These are phyloP conservation scores for Apodemia zela DNA, from an alignment of 2,888 invertebrate genomes.

Conservation along the genomic window DNA sequence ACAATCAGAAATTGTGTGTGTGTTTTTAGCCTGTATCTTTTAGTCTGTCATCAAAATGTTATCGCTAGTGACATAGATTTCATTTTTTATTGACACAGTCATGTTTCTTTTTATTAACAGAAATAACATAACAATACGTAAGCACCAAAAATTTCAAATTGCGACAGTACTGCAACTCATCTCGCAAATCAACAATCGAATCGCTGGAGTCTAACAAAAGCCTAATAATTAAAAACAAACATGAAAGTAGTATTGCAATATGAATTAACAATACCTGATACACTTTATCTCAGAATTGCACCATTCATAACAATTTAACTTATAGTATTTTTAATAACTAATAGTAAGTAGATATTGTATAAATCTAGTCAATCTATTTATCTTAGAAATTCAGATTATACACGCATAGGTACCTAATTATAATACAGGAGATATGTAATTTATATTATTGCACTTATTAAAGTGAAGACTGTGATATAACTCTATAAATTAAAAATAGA, in stretches of 20 bases:
- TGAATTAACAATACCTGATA: neutral
- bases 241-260: neutral
- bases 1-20: too few species aligned
- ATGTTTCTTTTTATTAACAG: neutral
- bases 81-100: neutral
- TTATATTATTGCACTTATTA: constrained; percentile 69
- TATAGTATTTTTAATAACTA: constrained; percentile 23
- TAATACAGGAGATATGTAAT: constrained; percentile 43
- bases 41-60: neutral
- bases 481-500: constrained; percentile 63
- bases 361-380: constrained; percentile 33
- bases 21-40: neutral
- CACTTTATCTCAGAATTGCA: constrained; percentile 36
- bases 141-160: neutral
- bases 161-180: neutral
- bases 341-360: constrained; percentile 28
- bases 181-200: neutral
- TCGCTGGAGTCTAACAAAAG: neutral
- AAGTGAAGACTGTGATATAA: constrained; percentile 79
- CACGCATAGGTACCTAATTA: constrained; percentile 32
- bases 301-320: constrained; percentile 36
- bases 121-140: neutral
- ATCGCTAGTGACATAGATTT: neutral
- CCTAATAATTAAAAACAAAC: constrained; percentile 1
- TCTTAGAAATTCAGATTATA: constrained; percentile 35